Conservation (phyloP, 2,888 invertebrate genomes). For the Boloria selene region DNA sequence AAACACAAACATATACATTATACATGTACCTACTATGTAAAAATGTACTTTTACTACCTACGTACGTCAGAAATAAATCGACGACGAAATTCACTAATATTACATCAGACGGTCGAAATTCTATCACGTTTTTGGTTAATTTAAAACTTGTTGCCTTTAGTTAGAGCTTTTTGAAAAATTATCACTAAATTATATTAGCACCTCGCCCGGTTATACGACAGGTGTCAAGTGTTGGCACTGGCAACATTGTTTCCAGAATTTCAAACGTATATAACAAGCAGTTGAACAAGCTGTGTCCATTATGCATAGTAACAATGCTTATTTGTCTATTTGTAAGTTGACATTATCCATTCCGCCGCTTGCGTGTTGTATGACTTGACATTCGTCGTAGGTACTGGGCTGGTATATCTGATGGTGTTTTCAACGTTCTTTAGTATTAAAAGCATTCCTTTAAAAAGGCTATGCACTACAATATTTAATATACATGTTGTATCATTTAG, state of each 20-base stretch:
- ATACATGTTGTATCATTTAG: background rate
- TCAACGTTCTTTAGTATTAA: background rate
- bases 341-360: conserved; percentile 32
- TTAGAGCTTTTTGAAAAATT: conserved; percentile 23
- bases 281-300: conserved; percentile 24
- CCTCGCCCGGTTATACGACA: conserved; percentile 44
- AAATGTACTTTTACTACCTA: too few species aligned
- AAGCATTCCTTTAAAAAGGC: background rate
- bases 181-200: conserved; percentile 30
- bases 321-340: conserved; percentile 36
- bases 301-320: conserved; percentile 37
- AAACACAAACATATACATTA: too few species aligned
- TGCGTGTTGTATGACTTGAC: conserved; percentile 21
- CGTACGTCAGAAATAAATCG: too few species aligned
- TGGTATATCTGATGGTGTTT: conserved; percentile 2
- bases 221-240: conserved; percentile 62
- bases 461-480: background rate
- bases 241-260: conserved; percentile 65
- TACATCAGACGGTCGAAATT: background rate
- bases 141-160: conserved; percentile 1
- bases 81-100: too few species aligned
- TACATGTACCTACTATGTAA: too few species aligned
- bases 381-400: conserved; percentile 2
- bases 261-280: conserved; percentile 46
- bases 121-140: background rate